Evolutionary conservation across 2,797 vertebrate genomes (phyloP).

Genomic region (Dendrocincla fuliginosa): DNA sequence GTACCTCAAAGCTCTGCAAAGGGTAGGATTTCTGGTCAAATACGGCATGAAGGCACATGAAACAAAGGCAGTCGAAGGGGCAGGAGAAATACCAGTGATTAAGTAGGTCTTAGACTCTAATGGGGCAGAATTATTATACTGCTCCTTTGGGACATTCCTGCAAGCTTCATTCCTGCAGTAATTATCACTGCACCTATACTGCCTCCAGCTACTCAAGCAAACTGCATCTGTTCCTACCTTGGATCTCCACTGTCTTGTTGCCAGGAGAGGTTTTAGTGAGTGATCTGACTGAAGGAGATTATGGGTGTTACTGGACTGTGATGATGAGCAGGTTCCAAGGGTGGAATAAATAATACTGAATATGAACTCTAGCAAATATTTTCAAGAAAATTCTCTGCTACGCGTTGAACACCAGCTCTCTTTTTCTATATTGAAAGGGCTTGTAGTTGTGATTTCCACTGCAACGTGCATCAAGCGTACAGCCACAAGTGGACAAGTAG

Average conservation of each 20-base stretch:
- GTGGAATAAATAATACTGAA: not conserved
- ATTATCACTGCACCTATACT: not conserved
- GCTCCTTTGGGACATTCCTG: not conserved
- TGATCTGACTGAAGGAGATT: not conserved
- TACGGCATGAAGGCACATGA: not conserved
- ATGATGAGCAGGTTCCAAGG: not conserved
- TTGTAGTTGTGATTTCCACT: not conserved
- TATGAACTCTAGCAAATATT: not conserved
- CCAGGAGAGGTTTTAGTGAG: not conserved
- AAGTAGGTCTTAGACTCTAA: not conserved
- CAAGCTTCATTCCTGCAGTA: not conserved
- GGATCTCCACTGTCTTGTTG: not conserved
- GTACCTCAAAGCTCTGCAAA: not conserved
- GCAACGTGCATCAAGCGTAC: accelerated
- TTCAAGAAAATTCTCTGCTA: not conserved
- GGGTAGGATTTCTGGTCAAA: not conserved
- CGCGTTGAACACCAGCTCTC: not conserved
- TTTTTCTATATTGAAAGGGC: not conserved
- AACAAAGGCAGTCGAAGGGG: not conserved
- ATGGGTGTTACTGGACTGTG: not conserved
- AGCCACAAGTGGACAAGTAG: accelerated
- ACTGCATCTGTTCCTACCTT: not conserved
- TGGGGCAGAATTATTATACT: not conserved
- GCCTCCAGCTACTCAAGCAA: not conserved
- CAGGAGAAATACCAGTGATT: not conserved